phyloP scores from a whole-genome alignment of 1,140 invertebrate species.

The Brachionus paranguensis region DNA sequence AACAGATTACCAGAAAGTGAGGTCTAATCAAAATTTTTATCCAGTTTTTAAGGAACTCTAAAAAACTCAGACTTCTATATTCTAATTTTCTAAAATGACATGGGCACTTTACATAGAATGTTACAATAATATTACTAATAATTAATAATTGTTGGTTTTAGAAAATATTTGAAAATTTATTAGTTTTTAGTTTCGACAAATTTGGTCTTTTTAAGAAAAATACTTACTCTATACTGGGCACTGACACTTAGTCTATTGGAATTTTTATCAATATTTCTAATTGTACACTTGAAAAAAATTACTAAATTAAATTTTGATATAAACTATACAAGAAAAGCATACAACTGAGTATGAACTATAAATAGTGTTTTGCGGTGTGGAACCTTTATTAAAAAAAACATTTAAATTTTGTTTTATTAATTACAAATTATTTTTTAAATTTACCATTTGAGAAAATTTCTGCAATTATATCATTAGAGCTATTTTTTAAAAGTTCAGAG shows the following conservation, averaged over 20 bases:
- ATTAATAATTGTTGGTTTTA: too few species aligned
- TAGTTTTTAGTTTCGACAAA: too few species aligned
- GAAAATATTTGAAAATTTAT: too few species aligned
- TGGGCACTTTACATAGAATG: too few species aligned
- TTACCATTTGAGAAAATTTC: constrained; percentile 24
- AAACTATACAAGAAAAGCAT: not conserved
- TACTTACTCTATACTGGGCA: constrained; percentile 30
- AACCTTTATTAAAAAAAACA: not conserved
- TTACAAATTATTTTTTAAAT: not conserved
- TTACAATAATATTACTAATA: too few species aligned
- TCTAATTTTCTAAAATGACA: too few species aligned
- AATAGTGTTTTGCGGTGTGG: not conserved
- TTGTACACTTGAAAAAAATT: not conserved
- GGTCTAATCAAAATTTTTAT: too few species aligned
- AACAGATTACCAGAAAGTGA: too few species aligned
- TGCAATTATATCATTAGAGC: not conserved
- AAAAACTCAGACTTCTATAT: too few species aligned
- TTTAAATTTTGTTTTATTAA: not conserved
- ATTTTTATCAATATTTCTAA: constrained; percentile 10
- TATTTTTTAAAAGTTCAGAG: constrained; percentile 6
- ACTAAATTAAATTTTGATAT: not conserved
- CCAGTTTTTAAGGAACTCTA: too few species aligned
- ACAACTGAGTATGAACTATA: not conserved
- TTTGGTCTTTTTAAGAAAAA: not conserved
- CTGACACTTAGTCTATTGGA: not conserved